Evolutionary conservation across 1,140 invertebrate species (phyloP), one percentile per base, ranked within the genome.

Genomic region (Drosophila pallidifrons): DNA sequence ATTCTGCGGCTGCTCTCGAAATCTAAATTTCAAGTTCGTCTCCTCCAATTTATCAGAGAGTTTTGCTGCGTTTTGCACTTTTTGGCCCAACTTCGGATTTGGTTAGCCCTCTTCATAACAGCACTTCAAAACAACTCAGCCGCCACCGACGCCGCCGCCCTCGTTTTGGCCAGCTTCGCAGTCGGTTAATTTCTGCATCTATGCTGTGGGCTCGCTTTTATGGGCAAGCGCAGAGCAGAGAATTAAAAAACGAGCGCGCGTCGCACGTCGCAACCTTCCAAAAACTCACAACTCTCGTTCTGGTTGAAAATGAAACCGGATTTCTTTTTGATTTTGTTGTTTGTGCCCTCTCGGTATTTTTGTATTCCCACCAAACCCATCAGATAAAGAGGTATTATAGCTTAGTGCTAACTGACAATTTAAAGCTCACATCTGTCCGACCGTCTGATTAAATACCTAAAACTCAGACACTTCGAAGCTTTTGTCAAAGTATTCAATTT

Each of bases 1-100:
- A 66, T 58, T 77, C 68, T 77, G 75, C 55, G 66, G 66, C 60
- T 78, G 79, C 80, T 88, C 85, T 83, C 80, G 52, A 88, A 83
- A 88, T 88, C 83, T 88, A 88, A 88, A 88, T 88, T 88, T 88
- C 85, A 88, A 88, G 85, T 88, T 88, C 85, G 83, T 83, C 82
- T 85, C 68, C 67, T 69, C 69, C 65, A 77, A 77, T 77, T 77
- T 70, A 78, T 76, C 80, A 76, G 70, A 69, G 73, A 75, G 72
- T 32, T 61, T 73, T 66, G 46, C 54, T 61, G 58, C 47, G 46
- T 66, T 78, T 78, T 70, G 69, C 63, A 57, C 61, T 63, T 55
- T 55, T 73, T 73, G 49, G 61, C 32, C 32, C 47, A 68, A 63
- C 68, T 71, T 54, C 41, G 60, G 41, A 25, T 41, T 69, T 60